A percentile compares a stretch with the other conserved stretches of the same genome.
Conservation (phyloP, 2,888 invertebrate genomes). For the Eurois occulta region DNA sequence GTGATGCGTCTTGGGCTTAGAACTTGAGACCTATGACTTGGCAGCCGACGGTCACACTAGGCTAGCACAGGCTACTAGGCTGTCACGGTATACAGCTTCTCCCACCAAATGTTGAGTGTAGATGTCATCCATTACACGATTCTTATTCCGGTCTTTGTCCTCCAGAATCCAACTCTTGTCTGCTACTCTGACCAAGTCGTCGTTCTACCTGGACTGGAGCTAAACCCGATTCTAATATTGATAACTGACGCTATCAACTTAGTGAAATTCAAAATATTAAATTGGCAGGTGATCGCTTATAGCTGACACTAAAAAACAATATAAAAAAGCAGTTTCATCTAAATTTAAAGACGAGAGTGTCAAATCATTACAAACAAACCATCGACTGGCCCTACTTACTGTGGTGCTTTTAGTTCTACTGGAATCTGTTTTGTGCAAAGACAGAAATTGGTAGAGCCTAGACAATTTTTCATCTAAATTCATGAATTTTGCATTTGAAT, state of each 20-base stretch:
- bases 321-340: neutral
- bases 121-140: neutral
- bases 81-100: no score
- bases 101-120: neutral
- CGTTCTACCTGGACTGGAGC: neutral
- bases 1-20: no score
- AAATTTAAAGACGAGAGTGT: neutral
- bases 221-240: neutral
- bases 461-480: slow-evolving; percentile 29
- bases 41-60: no score
- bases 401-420: neutral
- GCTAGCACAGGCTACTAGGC: no score
- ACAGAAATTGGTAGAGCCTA: neutral
- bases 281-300: neutral
- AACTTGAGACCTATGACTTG: no score
- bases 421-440: neutral
- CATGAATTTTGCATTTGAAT: slow-evolving; percentile 27
- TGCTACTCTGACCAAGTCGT: neutral
- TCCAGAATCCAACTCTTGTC: neutral
- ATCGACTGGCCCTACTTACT: no score
- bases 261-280: neutral
- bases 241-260: neutral
- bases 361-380: neutral
- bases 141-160: neutral
- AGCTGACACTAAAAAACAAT: no score